phyloP scores from a whole-genome alignment of 2,797 vertebrate genomes.

The Chiloscyllium punctatum region DNA sequence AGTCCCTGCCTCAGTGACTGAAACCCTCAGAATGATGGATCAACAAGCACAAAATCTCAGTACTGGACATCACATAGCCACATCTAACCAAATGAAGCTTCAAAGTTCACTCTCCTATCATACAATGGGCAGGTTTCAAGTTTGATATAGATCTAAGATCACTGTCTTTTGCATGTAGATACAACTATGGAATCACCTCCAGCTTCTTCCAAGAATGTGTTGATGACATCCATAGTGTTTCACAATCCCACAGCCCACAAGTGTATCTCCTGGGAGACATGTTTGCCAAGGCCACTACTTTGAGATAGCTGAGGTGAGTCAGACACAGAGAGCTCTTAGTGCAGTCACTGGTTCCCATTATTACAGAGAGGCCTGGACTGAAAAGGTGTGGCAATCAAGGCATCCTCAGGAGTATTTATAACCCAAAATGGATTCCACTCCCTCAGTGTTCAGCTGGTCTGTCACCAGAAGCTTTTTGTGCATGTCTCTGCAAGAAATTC shows the following conservation, averaged over 20 bases:
- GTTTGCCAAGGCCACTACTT: too few species aligned
- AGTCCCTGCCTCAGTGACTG: background rate
- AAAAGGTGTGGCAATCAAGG: background rate
- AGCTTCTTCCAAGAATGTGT: background rate
- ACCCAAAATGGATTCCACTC: background rate
- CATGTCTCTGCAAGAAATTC: too few species aligned
- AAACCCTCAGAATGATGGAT: background rate
- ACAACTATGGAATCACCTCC: background rate
- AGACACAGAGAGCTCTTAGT: background rate
- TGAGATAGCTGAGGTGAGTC: too few species aligned
- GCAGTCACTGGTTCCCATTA: background rate
- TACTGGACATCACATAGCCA: background rate
- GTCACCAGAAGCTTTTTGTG: too few species aligned
- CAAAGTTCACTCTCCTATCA: background rate
- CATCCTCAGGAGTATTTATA: background rate
- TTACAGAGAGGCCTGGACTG: background rate
- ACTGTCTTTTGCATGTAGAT: background rate
- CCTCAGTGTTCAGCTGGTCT: too few species aligned
- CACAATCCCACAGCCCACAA: too few species aligned
- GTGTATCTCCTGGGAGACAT: too few species aligned
- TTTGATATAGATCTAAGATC: background rate
- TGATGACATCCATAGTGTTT: too few species aligned
- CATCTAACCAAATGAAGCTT: background rate
- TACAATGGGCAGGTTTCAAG: background rate
- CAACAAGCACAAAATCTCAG: background rate